A percentile compares a stretch with the other conserved stretches of the same genome.
These are phyloP conservation scores for Mus minutoides DNA, from an alignment of 2,797 vertebrate species.

Conservation along the genomic window DNA sequence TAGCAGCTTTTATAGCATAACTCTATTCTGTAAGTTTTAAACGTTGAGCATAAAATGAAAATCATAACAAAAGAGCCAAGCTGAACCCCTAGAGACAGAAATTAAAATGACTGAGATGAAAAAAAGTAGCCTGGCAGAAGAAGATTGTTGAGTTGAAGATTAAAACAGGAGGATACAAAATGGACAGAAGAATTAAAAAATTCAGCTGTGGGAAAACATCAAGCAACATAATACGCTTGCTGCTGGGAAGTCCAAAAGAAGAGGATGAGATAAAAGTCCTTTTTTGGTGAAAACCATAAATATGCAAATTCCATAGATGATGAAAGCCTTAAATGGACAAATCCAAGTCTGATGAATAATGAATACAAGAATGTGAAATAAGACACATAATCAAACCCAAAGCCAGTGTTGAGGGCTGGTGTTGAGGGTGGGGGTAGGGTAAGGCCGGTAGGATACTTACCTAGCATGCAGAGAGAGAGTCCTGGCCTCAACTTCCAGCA, in stretches of 20 bases:
- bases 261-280: background rate
- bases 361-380: background rate
- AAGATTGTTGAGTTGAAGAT: background rate
- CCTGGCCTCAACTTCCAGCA: background rate
- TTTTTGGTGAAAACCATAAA: background rate
- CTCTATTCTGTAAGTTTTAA: background rate
- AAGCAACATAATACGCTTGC: background rate
- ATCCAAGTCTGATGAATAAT: background rate
- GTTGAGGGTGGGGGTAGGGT: too few relatives aligned
- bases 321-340: background rate
- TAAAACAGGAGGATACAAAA: background rate
- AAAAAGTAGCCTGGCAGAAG: background rate
- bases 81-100: conserved; percentile 10
- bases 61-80: conserved; percentile 22
- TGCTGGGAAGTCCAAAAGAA: background rate
- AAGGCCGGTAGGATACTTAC: background rate
- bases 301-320: background rate
- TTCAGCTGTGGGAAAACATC: background rate
- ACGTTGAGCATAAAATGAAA: background rate
- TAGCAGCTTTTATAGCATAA: background rate
- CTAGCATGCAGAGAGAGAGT: too few relatives aligned
- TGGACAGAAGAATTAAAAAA: background rate
- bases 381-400: background rate
- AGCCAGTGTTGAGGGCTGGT: background rate
- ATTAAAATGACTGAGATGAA: background rate